Percentiles rank a stretch among this genome's conserved stretches.
Conservation (phyloP, 2,113 vertebrate genomes). For the Urocitellus parryii region DNA sequence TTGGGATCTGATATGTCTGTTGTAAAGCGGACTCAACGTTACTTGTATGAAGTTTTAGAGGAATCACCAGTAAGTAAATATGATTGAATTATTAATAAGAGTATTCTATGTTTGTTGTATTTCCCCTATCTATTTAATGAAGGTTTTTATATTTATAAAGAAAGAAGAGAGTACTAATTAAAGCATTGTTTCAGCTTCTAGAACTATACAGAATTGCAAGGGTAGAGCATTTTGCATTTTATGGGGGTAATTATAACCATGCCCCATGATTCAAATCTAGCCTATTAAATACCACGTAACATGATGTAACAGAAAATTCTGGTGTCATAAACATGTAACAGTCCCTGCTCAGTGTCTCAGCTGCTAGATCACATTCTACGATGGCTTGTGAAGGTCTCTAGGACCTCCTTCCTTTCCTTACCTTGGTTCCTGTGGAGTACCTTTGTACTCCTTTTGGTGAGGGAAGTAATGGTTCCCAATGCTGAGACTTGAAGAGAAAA, state of each 20-base stretch:
- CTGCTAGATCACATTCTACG: not conserved
- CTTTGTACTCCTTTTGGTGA: not conserved
- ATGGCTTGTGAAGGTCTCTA: not conserved
- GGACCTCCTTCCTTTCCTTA: not conserved
- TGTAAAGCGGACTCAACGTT: conserved; percentile 95
- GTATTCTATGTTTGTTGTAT: not conserved
- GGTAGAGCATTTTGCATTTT: not conserved
- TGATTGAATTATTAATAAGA: not conserved
- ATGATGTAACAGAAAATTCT: not conserved
- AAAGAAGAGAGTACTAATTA: not conserved
- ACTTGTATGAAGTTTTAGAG: conserved; percentile 90
- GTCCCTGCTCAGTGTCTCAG: not conserved
- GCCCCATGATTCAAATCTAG: not conserved
- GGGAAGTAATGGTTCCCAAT: not conserved
- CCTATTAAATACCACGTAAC: not conserved
- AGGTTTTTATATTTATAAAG: conserved; percentile 51
- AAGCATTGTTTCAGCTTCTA: not conserved
- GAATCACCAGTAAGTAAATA: conserved; percentile 91
- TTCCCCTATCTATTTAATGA: not conserved
- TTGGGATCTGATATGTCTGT: conserved; percentile 94
- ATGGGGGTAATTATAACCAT: not conserved
- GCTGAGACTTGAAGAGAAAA: not conserved
- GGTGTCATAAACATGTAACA: not conserved
- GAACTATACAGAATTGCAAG: not conserved
- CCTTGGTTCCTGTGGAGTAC: not conserved